phyloP scores from a whole-genome alignment of 2,797 vertebrate species.

The Poeciliopsis turneri region DNA sequence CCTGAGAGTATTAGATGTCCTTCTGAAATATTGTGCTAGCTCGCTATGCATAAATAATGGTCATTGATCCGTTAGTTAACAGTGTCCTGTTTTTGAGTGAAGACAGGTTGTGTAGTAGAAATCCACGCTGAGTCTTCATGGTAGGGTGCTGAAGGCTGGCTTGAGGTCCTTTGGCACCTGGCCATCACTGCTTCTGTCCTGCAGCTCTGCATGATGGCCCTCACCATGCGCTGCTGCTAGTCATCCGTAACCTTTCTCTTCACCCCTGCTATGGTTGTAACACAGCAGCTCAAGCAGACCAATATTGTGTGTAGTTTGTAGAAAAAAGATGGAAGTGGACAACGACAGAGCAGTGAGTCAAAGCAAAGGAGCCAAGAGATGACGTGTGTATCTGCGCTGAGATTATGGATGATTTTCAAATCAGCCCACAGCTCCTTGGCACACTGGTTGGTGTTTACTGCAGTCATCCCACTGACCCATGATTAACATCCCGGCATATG shows the following conservation, averaged over 20 bases:
- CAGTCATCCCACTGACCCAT: constrained; percentile 69
- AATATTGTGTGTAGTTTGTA: neutral
- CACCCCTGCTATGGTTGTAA: constrained; percentile 28
- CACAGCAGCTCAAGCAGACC: constrained; percentile 21
- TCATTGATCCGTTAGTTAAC: constrained; percentile 53
- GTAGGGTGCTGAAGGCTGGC: constrained; percentile 25
- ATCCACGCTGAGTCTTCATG: constrained; percentile 26
- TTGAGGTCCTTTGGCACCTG: constrained; percentile 55
- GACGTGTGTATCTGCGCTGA: constrained; percentile 37
- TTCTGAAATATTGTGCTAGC: constrained; percentile 35
- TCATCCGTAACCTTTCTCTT: constrained; percentile 64
- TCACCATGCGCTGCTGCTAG: constrained; percentile 29
- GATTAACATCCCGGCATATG: constrained; percentile 50
- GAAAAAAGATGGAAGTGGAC: constrained; percentile 31
- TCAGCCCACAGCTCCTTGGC: constrained; percentile 63
- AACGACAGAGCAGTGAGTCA: constrained; percentile 27
- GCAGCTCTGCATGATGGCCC: constrained; percentile 23
- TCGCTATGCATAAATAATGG: constrained; percentile 46
- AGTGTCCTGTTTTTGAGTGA: constrained; percentile 9
- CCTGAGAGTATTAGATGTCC: constrained; percentile 8
- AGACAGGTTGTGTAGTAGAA: constrained; percentile 29
- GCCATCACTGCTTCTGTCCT: constrained; percentile 48
- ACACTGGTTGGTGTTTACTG: constrained; percentile 46
- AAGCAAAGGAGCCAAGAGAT: constrained; percentile 43
- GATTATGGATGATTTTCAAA: constrained; percentile 62